Evolutionary conservation across 1,140 invertebrate species (phyloP).

Genomic region (Proctacanthus coquilletti): DNA sequence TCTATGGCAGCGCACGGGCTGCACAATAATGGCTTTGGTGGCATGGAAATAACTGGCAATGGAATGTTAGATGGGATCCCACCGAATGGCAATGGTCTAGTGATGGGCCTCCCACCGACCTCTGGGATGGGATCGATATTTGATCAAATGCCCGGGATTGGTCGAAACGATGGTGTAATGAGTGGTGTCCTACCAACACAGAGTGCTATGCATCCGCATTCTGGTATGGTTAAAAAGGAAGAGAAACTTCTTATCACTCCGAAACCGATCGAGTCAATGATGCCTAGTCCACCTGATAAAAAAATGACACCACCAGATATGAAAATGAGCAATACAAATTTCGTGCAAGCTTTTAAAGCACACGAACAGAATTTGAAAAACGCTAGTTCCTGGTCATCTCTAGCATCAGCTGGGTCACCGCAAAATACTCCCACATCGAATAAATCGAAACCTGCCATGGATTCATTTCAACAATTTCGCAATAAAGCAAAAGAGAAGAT

Average conservation of each 20-base stretch:
- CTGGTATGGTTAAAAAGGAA: constrained; percentile 10
- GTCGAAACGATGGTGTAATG: constrained; percentile 8
- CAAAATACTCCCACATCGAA: constrained; percentile 41
- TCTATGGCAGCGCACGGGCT: constrained; percentile 5
- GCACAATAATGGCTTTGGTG: constrained; percentile 13
- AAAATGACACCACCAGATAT: constrained; percentile 29
- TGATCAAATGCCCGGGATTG: constrained; percentile 6
- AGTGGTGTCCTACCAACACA: not conserved
- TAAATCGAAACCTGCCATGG: constrained; percentile 50
- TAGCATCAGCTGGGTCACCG: constrained; percentile 66
- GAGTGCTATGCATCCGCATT: not conserved
- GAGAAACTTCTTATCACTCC: constrained; percentile 38
- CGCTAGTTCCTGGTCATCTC: constrained; percentile 80
- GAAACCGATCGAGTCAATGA: constrained; percentile 44
- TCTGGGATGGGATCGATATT: constrained; percentile 6
- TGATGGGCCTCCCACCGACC: constrained; percentile 5
- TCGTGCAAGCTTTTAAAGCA: constrained; percentile 47
- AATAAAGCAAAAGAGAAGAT: constrained; percentile 91
- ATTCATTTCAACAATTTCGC: constrained; percentile 68
- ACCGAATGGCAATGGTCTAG: constrained; percentile 6
- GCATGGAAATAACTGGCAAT: constrained; percentile 7
- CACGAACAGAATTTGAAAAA: constrained; percentile 70
- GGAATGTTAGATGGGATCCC: constrained; percentile 8
- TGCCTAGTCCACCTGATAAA: constrained; percentile 36
- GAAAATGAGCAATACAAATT: constrained; percentile 32